Evolutionary conservation across 2,888 invertebrate species (phyloP).

Genomic region (Hirtodrosophila trivittata): DNA sequence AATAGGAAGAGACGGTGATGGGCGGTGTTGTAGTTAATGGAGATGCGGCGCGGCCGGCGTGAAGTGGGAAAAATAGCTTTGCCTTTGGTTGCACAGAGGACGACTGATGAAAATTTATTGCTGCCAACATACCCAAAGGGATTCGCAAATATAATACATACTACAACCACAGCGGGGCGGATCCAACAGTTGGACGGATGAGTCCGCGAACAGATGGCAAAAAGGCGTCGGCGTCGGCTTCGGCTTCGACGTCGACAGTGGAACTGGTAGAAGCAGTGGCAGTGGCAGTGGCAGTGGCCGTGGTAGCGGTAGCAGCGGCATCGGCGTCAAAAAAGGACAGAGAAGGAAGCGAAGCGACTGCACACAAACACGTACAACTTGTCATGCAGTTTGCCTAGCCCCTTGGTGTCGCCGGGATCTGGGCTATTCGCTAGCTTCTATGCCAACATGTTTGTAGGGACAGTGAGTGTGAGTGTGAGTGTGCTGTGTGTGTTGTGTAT

Average conservation of each 20-base stretch:
- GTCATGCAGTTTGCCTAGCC: slow-evolving; percentile 57
- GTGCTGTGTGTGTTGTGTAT: slow-evolving; percentile 14
- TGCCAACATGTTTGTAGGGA: slow-evolving; percentile 36
- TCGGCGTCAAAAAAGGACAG: slow-evolving; percentile 9
- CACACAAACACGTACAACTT: slow-evolving; percentile 71
- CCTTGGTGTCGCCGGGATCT: slow-evolving; percentile 24
- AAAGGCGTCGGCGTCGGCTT: slow-evolving; percentile 37
- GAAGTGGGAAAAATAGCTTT: slow-evolving; percentile 70
- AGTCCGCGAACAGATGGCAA: slow-evolving; percentile 57
- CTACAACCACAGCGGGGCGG: slow-evolving; percentile 59
- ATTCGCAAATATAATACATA: slow-evolving; percentile 78
- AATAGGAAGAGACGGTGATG: not conserved
- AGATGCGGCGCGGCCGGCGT: slow-evolving; percentile 46
- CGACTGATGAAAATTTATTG: slow-evolving; percentile 78
- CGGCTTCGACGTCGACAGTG: too few relatives aligned
- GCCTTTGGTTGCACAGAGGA: slow-evolving; percentile 45
- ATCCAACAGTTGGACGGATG: slow-evolving; percentile 55
- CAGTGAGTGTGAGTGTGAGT: slow-evolving; percentile 13
- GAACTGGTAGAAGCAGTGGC: slow-evolving; percentile 5
- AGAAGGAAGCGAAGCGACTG: slow-evolving; percentile 37
- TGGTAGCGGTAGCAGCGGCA: slow-evolving; percentile 1
- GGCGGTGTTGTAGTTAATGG: slow-evolving; percentile 46
- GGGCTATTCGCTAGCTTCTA: slow-evolving; percentile 21
- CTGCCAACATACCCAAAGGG: slow-evolving; percentile 78
- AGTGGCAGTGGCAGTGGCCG: not conserved